These are phyloP conservation scores for Brachyhypopomus occidentalis DNA, from an alignment of 2,113 vertebrate species.

Conservation along the genomic window DNA sequence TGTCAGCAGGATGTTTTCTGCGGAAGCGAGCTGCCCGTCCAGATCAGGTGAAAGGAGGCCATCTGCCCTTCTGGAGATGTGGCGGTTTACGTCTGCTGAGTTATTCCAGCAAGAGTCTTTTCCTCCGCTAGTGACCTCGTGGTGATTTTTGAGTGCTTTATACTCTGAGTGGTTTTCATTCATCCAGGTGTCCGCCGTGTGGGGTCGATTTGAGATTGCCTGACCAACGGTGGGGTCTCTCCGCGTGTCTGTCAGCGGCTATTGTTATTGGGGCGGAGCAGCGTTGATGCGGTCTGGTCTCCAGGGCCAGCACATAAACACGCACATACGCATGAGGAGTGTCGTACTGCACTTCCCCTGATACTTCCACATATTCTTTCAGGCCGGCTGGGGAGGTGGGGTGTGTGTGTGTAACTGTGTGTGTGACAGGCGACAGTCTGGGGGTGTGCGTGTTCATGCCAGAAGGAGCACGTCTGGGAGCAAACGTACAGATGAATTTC, in stretches of 20 bases:
- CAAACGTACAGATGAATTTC: neutral
- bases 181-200: too few relatives aligned
- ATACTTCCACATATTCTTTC: slow-evolving; percentile 54
- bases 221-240: neutral
- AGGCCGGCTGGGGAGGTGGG: neutral
- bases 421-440: neutral
- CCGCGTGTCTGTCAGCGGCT: slow-evolving; percentile 42
- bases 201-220: too few relatives aligned
- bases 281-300: slow-evolving; percentile 38
- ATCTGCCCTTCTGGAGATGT: too few relatives aligned
- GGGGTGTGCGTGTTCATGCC: slow-evolving; percentile 4
- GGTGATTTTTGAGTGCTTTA: too few relatives aligned
- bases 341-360: slow-evolving; percentile 26
- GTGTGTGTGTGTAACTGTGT: slow-evolving; percentile 32
- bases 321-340: neutral
- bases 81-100: too few relatives aligned
- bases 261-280: slow-evolving; percentile 32
- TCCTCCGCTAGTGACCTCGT: too few relatives aligned
- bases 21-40: neutral
- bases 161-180: too few relatives aligned
- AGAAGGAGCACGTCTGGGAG: slow-evolving; percentile 21
- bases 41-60: neutral
- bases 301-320: slow-evolving; percentile 27
- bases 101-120: too few relatives aligned
- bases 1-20: slow-evolving; percentile 5